Conservation (phyloP, 2,113 vertebrate genomes). For the Aix galericulata region DNA sequence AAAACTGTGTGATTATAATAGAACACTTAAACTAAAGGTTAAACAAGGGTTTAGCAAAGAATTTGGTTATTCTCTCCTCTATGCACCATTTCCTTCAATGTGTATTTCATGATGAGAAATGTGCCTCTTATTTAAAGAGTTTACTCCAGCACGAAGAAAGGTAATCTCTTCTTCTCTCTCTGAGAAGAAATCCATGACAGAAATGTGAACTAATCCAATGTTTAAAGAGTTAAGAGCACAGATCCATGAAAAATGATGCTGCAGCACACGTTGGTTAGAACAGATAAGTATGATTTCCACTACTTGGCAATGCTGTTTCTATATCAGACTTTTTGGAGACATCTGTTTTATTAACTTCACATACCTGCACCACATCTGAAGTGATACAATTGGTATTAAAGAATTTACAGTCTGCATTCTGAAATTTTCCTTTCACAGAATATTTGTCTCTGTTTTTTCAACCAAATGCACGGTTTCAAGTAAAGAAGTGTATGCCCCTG, state of each 20-base stretch:
- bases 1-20: background rate
- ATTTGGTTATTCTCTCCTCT: background rate
- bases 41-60: background rate
- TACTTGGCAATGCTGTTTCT: background rate
- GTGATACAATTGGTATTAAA: background rate
- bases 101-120: background rate
- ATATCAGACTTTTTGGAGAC: background rate
- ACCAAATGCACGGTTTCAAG: background rate
- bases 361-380: background rate
- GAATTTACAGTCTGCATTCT: background rate
- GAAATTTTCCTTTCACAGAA: background rate
- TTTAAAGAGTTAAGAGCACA: background rate
- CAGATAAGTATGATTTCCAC: background rate
- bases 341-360: constrained; percentile 10
- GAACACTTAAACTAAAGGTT: background rate
- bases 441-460: background rate
- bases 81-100: background rate
- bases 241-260: background rate
- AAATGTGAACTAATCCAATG: background rate
- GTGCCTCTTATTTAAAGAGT: background rate
- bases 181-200: background rate
- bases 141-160: background rate
- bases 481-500: background rate
- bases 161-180: background rate
- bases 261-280: background rate